Base-by-base conservation (phyloP, 2,797 vertebrate species). In the Etheostoma nigrum region DNA sequence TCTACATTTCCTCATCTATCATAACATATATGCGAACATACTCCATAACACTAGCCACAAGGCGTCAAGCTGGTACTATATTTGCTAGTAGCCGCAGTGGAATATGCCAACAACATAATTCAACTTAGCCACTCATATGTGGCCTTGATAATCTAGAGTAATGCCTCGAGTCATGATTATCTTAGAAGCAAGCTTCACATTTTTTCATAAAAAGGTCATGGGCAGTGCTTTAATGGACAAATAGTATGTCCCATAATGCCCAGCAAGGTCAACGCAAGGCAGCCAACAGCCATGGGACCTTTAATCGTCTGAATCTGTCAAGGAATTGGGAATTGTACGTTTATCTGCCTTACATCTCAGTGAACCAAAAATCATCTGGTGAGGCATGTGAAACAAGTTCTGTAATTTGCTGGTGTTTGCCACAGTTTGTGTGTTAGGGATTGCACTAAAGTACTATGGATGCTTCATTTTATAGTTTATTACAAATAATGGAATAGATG, bases 101-200 rank as follows among this genome's bases (percentile, higher is more conserved):
- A 81, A 82, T 72, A 81, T 66, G 49, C 68, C 72, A 77, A 70
- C 45, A 76, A 30, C 64, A 82, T 86, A 73, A 86, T 83, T 76
- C 23, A 60, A 72, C 76, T 60, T 72, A 62, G 66, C 51, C 45
- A 57, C 62, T 75, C 65, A 76, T 76, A 45, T 79, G 65, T 27
- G 40, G 74, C 58, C 48, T 78, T 79, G 40, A 74, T 88, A 83
- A 81, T 83, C 36, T 75, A 74, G 42, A 3, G 13, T 45, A 16
- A 48, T 63, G 82, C 73, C 75, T 57, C 15, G 0, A 79, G 82
- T 82, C 65, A 87, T 14, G 49, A 82, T 83, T 81, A 82, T 47
- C 79, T 76, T 59, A 66, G 59, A 33, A 40, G 71, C 44, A 70
- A 78, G 71, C 67, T 66, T 75, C 67, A 66, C 57, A 81, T 84